Conservation (phyloP, 2,888 invertebrate genomes). For the Diaperis boleti region DNA sequence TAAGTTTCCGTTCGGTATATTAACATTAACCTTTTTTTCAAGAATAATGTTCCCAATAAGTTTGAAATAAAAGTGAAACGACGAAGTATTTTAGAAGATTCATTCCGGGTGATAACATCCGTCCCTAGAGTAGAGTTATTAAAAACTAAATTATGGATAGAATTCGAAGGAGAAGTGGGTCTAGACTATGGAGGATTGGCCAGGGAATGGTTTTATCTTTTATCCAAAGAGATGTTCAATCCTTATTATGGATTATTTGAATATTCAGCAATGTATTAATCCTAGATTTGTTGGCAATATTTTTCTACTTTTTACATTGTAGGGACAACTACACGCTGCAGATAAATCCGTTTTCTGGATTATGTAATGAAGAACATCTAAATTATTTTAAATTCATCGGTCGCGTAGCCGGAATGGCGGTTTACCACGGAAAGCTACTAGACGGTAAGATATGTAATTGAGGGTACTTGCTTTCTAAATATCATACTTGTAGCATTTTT, state of each 20-base stretch:
- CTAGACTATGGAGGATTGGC: slow-evolving; percentile 96
- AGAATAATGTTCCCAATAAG: slow-evolving; percentile 97
- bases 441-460: slow-evolving; percentile 76
- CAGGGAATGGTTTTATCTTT: slow-evolving; percentile 98
- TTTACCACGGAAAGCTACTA: slow-evolving; percentile 97
- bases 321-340: slow-evolving; percentile 98
- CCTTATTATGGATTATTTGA: slow-evolving; percentile 99
- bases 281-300: neutral
- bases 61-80: slow-evolving; percentile 96
- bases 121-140: slow-evolving; percentile 91
- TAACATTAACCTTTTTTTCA: slow-evolving; percentile 61
- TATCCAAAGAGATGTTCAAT: slow-evolving; percentile 99
- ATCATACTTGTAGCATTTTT: slow-evolving; percentile 84
- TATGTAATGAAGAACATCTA: slow-evolving; percentile 98
- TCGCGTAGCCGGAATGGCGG: slow-evolving; percentile 98
- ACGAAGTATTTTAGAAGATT: slow-evolving; percentile 95
- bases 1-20: neutral
- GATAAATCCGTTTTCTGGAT: slow-evolving; percentile 97
- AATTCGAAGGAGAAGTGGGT: slow-evolving; percentile 98
- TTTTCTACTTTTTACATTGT: slow-evolving; percentile 40
- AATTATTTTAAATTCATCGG: slow-evolving; percentile 99
- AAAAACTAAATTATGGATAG: slow-evolving; percentile 98
- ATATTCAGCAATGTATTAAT: slow-evolving; percentile 94
- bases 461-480: neutral
- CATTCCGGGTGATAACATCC: slow-evolving; percentile 93